Percentiles rank a stretch among this genome's conserved stretches.
These are phyloP conservation scores for Phyllopteryx taeniolatus DNA, from an alignment of 2,113 vertebrate species.

Conservation along the genomic window DNA sequence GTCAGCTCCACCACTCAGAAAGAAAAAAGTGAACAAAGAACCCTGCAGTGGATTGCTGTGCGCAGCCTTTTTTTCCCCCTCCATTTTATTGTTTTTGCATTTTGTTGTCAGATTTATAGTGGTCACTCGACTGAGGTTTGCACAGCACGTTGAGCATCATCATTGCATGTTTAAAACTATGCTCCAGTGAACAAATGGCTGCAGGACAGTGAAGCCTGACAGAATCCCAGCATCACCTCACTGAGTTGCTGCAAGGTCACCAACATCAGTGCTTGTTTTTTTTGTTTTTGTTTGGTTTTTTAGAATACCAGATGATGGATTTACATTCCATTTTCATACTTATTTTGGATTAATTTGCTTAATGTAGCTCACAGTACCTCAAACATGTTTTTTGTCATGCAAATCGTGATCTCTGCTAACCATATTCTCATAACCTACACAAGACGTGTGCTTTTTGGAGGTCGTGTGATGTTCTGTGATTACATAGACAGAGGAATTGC, in stretches of 20 bases:
- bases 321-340: constrained; percentile 13
- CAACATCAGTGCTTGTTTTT: constrained; percentile 15
- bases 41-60: constrained; percentile 2
- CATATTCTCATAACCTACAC: constrained; percentile 3
- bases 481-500: constrained; percentile 19
- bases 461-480: neutral
- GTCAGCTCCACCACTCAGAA: constrained; percentile 21
- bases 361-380: neutral
- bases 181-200: constrained; percentile 55
- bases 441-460: neutral
- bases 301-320: constrained; percentile 13
- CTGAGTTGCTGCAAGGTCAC: constrained; percentile 55
- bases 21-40: constrained; percentile 24
- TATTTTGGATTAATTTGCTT: constrained; percentile 4
- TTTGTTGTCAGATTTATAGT: constrained; percentile 30
- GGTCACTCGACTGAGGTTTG: constrained; percentile 28
- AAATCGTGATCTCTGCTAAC: neutral
- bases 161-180: constrained; percentile 50
- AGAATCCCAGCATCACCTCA: constrained; percentile 52
- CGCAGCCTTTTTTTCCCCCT: neutral
- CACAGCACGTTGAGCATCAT: constrained; percentile 36
- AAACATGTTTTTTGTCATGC: neutral
- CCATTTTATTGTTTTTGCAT: neutral
- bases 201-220: constrained; percentile 52
- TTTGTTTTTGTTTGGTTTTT: constrained; percentile 18